Evolutionary conservation across 2,113 vertebrate genomes (phyloP).

Genomic region (Myotis lucifugus): DNA sequence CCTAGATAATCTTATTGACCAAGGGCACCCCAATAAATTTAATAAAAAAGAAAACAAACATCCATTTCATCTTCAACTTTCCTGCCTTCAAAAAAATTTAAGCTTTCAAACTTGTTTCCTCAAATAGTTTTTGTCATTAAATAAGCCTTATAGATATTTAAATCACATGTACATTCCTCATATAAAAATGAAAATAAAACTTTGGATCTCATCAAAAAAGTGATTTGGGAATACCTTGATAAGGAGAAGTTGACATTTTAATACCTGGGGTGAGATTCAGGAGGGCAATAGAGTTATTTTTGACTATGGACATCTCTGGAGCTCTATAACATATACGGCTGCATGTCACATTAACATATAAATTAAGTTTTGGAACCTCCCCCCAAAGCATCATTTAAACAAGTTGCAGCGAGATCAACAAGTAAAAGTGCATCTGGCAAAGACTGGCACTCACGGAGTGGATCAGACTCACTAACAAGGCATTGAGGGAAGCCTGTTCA

Average conservation of each 20-base stretch:
- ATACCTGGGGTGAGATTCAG: conserved; percentile 34
- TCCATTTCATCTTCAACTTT: background rate
- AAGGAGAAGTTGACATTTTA: conserved; percentile 31
- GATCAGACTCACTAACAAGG: conserved; percentile 63
- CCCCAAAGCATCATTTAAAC: conserved; percentile 70
- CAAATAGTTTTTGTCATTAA: conserved; percentile 35
- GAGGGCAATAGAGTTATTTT: conserved; percentile 48
- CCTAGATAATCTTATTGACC: background rate
- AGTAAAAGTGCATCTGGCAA: conserved; percentile 62
- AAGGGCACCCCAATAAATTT: background rate
- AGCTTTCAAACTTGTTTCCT: conserved; percentile 39
- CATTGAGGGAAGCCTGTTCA: conserved; percentile 24
- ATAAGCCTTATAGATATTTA: background rate
- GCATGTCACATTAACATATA: conserved; percentile 61
- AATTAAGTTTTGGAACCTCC: conserved; percentile 65
- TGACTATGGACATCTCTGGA: conserved; percentile 13
- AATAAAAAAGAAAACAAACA: background rate
- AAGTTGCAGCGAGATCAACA: conserved; percentile 58
- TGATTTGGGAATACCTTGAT: conserved; percentile 36
- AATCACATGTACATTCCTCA: conserved; percentile 34
- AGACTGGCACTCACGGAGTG: background rate
- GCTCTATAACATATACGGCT: conserved; percentile 64
- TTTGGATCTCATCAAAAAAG: background rate
- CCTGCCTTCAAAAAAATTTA: background rate
- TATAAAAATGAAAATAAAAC: conserved; percentile 64